Percentiles rank a stretch among this genome's conserved stretches.
Conservation (phyloP, 2,888 invertebrate genomes). For the Chironomus riparius region DNA sequence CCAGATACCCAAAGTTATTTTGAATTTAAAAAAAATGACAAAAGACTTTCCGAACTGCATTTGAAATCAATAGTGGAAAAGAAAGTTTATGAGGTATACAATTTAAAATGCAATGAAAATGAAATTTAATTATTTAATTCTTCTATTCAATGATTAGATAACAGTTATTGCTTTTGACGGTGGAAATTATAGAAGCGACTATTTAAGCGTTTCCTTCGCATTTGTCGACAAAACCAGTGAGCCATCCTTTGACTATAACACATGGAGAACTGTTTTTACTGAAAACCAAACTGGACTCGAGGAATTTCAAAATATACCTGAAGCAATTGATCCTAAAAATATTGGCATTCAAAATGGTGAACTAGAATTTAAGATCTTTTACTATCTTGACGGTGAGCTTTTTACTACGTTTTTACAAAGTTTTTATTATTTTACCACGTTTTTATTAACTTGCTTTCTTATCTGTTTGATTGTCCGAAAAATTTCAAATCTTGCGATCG, state of each 20-base stretch:
- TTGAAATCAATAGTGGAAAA: conserved; percentile 25
- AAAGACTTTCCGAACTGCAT: conserved; percentile 29
- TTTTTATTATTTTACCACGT: no score
- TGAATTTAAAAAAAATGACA: conserved; percentile 30
- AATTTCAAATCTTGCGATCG: no score
- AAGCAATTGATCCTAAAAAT: conserved; percentile 46
- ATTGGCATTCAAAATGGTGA: conserved; percentile 37
- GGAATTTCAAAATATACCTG: conserved; percentile 38
- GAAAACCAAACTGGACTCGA: conserved; percentile 40
- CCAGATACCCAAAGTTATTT: conserved; percentile 34
- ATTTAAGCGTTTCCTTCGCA: neutral
- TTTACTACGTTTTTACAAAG: neutral
- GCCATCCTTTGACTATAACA: neutral
- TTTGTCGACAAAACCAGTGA: conserved; percentile 11
- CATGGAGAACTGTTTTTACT: conserved; percentile 13
- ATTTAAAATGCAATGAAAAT: no score
- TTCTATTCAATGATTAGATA: conserved; percentile 36
- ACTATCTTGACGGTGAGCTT: conserved; percentile 44
- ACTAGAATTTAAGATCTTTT: conserved; percentile 43
- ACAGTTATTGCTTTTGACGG: conserved; percentile 46
- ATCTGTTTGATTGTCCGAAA: no score
- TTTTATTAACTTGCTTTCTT: no score
- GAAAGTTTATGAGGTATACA: conserved; percentile 8
- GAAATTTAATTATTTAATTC: neutral
- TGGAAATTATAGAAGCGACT: conserved; percentile 34